Evolutionary conservation across 53 echinoderm and acorn worm genomes (phyloP), one percentile per base, ranked within the genome.

Genomic region (Patiria pectinifera): DNA sequence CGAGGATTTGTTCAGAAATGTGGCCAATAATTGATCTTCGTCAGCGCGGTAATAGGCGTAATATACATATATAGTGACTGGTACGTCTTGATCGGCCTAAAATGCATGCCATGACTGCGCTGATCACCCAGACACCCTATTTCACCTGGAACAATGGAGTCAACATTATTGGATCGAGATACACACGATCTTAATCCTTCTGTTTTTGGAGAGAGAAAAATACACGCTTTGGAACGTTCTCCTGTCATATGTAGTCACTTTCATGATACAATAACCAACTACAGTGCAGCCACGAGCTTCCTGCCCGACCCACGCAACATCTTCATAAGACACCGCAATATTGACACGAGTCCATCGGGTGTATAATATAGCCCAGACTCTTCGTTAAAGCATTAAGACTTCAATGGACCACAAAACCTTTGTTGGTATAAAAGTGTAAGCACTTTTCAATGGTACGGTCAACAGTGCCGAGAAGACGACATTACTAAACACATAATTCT

Each of bases 391-490:
- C 45, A 35, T 25, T 9, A 45, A 79, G 14, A 79, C 45, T 13
- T 46, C 46, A 46, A 44, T 45, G 70, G 48, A 16, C 19, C 16
- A 15, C 66, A 63, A 6, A 45, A 23, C 60, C 4, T 43, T 69
- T 84, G 43, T 61, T 61, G 82, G 43, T 80, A 18, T 14, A 83
- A 62, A 14, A 58, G 43, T 16, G 26, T 60, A 14, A 60, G 62
- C 63, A 66, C 59, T 66, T 85, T 83, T 69, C 69, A 85, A 69
- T 85, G 47, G 84, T 84, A 82, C 60, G 13, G 85, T 85, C 85
- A 85, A 85, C 85, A 85, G 43, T 63, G 66, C 45, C 60, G 85
- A 69, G 45, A 45, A 85, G 85, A 69, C 69, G 63, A 84, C 84
- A 84, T 35, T 35, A 35, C 53, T 66, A 35, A 84, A 62, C 84